These are phyloP conservation scores for Anagrus nilaparvatae DNA, from an alignment of 1,140 invertebrate genomes.

Conservation along the genomic window DNA sequence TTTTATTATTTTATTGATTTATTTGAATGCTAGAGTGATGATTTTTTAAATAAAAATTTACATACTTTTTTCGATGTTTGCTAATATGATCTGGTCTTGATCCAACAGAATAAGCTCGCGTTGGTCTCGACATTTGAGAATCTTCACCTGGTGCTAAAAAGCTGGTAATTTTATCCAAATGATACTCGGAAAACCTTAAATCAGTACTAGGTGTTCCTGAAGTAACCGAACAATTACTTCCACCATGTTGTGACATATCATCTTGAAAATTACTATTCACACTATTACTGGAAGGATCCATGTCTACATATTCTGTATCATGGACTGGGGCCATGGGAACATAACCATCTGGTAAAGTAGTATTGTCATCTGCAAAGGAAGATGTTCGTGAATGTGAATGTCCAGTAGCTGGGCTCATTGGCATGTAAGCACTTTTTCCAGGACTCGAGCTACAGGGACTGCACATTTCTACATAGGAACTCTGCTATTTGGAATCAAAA, in stretches of 20 bases:
- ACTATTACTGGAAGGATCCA: constrained; percentile 44
- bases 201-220: constrained; percentile 61
- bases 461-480: constrained; percentile 49
- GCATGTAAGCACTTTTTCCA: constrained; percentile 42
- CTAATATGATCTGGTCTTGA: constrained; percentile 55
- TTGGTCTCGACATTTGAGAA: constrained; percentile 49
- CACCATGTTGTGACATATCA: constrained; percentile 45
- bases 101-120: constrained; percentile 78
- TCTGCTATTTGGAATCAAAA: constrained; percentile 23
- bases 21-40: too few relatives aligned
- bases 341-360: constrained; percentile 44
- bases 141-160: constrained; percentile 52
- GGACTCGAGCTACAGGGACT: constrained; percentile 44
- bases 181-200: constrained; percentile 51
- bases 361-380: constrained; percentile 29
- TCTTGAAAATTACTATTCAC: constrained; percentile 36
- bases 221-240: constrained; percentile 59
- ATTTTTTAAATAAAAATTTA: too few relatives aligned
- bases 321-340: constrained; percentile 52
- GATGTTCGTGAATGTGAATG: constrained; percentile 34
- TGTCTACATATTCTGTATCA: constrained; percentile 54
- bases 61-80: constrained; percentile 38
- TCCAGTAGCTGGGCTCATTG: constrained; percentile 45
- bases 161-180: constrained; percentile 55
- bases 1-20: too few relatives aligned